Evolutionary conservation across 2,113 vertebrate genomes (phyloP).

Genomic region (Xiphophorus maculatus): DNA sequence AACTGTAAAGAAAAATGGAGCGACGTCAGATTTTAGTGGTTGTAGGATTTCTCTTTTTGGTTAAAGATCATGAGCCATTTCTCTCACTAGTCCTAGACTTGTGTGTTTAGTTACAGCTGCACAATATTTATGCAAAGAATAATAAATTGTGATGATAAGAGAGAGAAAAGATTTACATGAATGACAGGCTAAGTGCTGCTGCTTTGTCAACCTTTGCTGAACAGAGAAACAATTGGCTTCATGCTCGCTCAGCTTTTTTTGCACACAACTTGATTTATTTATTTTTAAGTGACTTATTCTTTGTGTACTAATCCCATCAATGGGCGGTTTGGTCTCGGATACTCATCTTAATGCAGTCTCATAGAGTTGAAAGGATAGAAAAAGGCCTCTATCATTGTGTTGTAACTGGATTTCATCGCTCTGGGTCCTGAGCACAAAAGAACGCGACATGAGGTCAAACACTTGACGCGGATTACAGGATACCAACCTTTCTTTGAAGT

Average conservation of each 20-base stretch:
- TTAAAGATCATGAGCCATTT: no score
- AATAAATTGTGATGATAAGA: not conserved
- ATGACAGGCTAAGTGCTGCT: conserved; percentile 16
- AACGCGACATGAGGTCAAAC: not conserved
- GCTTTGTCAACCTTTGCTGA: conserved; percentile 9
- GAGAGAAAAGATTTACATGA: not conserved
- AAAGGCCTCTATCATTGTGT: not conserved
- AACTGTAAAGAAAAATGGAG: no score
- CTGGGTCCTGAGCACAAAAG: not conserved
- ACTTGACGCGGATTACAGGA: not conserved
- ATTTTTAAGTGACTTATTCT: conserved; percentile 42
- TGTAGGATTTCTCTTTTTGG: no score
- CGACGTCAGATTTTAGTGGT: no score
- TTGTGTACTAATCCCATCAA: conserved; percentile 49
- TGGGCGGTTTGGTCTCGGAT: conserved; percentile 19
- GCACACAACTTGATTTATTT: conserved; percentile 11
- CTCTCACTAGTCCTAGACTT: no score
- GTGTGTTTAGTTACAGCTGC: not conserved
- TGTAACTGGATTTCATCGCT: conserved; percentile 13
- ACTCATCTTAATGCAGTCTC: conserved; percentile 10
- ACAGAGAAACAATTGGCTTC: conserved; percentile 26
- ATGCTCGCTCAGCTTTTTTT: conserved; percentile 35
- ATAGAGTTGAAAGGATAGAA: not conserved
- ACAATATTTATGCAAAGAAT: not conserved
- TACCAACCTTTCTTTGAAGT: conserved; percentile 96